A percentile compares a stretch with the other conserved stretches of the same genome.
These are phyloP conservation scores for Drosophila parthenogenetica DNA, from an alignment of 2,888 invertebrate genomes.

Conservation along the genomic window DNA sequence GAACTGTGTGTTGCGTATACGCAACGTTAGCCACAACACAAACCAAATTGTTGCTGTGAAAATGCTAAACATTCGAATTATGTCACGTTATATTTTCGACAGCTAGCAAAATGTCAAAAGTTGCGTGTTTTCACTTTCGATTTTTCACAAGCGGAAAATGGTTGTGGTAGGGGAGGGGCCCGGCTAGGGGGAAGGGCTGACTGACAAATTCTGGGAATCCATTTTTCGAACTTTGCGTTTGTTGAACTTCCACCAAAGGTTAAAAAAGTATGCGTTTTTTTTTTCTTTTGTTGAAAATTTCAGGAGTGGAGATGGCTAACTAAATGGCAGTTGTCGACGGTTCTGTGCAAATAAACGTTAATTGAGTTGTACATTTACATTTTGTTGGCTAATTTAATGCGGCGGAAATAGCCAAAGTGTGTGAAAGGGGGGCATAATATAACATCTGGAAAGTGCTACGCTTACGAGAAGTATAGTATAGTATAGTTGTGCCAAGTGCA, in stretches of 20 bases:
- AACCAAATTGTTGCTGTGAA: slow-evolving; percentile 13
- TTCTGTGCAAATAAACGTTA: slow-evolving; percentile 18
- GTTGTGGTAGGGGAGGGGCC: too few species aligned
- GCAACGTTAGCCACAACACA: slow-evolving; percentile 33
- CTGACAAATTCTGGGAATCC: slow-evolving; percentile 28
- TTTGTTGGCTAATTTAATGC: slow-evolving; percentile 41
- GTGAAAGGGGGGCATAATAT: slow-evolving; percentile 13
- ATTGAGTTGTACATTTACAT: slow-evolving; percentile 40
- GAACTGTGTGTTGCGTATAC: slow-evolving; percentile 37
- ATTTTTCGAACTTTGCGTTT: slow-evolving; percentile 27
- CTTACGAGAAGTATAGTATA: not conserved
- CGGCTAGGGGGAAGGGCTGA: not conserved
- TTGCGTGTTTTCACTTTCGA: slow-evolving; percentile 73
- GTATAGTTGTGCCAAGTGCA: slow-evolving; percentile 42
- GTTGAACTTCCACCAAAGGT: slow-evolving; percentile 36
- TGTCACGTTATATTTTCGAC: slow-evolving; percentile 64
- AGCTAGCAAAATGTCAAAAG: slow-evolving; percentile 67
- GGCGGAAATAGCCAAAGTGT: slow-evolving; percentile 59
- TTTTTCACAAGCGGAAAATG: slow-evolving; percentile 32
- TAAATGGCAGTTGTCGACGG: slow-evolving; percentile 28
- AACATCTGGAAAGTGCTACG: slow-evolving; percentile 56
- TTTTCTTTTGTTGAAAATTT: too few species aligned
- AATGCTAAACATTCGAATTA: slow-evolving; percentile 54
- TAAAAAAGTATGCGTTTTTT: not conserved
- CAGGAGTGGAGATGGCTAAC: not conserved